Conservation (phyloP, 2,888 invertebrate genomes). For the Nasonia oneida region DNA sequence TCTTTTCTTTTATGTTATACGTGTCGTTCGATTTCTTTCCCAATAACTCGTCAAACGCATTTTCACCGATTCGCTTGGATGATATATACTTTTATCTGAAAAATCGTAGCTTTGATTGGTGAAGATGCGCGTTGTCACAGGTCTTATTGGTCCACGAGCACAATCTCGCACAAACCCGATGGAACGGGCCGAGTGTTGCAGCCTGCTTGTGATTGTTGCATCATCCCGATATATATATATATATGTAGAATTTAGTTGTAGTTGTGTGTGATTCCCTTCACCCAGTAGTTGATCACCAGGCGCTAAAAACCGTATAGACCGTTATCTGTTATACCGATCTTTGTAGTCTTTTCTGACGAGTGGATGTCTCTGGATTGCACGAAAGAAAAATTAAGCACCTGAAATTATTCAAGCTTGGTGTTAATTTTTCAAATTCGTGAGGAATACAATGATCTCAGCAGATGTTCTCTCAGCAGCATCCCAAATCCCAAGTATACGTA, state of each 20-base stretch:
- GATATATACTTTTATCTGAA: neutral
- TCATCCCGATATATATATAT: constrained; percentile 17
- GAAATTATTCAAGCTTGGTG: neutral
- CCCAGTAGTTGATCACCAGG: neutral
- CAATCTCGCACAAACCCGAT: constrained; percentile 35
- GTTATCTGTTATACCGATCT: neutral
- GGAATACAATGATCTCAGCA: constrained; percentile 27
- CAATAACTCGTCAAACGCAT: neutral
- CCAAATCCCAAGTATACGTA: constrained; percentile 36
- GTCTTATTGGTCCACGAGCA: constrained; percentile 5
- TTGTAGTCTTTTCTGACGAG: neutral
- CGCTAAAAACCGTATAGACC: constrained; percentile 17
- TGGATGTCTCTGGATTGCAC: constrained; percentile 28
- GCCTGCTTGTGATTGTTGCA: constrained; percentile 49
- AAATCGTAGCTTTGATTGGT: neutral
- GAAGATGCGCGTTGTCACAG: constrained; percentile 9
- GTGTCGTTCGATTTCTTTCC: neutral
- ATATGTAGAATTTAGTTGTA: constrained; percentile 32
- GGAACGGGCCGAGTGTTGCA: constrained; percentile 49
- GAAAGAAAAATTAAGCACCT: constrained; percentile 24
- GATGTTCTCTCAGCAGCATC: neutral
- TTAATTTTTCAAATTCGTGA: constrained; percentile 42
- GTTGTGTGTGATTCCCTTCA: constrained; percentile 13
- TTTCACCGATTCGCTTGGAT: neutral
- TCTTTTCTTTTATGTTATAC: constrained; percentile 17